Percentiles rank a stretch among this genome's conserved stretches.
Evolutionary conservation across 2,797 vertebrate genomes (phyloP).

Genomic region (Acanthurus leucopareius): DNA sequence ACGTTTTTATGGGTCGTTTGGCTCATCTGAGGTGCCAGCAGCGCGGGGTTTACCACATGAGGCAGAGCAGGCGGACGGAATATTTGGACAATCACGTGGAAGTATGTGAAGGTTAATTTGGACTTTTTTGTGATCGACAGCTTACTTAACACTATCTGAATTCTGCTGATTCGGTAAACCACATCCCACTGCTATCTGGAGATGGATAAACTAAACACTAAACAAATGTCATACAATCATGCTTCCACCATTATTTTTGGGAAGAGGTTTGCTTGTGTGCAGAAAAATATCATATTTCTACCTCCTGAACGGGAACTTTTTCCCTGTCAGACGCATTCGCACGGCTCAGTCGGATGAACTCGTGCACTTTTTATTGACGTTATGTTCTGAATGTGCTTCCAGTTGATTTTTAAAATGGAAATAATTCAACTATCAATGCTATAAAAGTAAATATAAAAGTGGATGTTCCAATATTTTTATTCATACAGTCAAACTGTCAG

Average conservation of each 20-base stretch:
- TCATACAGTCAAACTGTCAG: neutral
- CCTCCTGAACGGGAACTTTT: conserved; percentile 21
- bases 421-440: neutral
- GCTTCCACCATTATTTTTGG: conserved; percentile 29
- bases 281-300: conserved; percentile 58
- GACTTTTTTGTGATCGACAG: conserved; percentile 36
- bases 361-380: neutral
- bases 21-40: conserved; percentile 51
- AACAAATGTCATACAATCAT: conserved; percentile 36
- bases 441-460: neutral
- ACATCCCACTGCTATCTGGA: conserved; percentile 39
- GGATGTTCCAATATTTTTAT: neutral
- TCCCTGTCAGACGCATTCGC: neutral
- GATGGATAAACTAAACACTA: conserved; percentile 41
- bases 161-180: conserved; percentile 45
- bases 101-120: conserved; percentile 46
- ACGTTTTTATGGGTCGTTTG: conserved; percentile 65
- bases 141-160: conserved; percentile 38
- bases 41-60: conserved; percentile 55
- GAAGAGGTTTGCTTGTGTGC: conserved; percentile 30
- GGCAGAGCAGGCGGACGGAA: conserved; percentile 34
- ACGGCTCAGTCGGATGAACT: conserved; percentile 10
- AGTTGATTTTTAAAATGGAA: neutral
- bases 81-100: conserved; percentile 46
- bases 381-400: neutral